Evolutionary conservation across 2,888 invertebrate genomes (phyloP), one percentile per base, ranked within the genome.

Genomic region (Dynastes maya): DNA sequence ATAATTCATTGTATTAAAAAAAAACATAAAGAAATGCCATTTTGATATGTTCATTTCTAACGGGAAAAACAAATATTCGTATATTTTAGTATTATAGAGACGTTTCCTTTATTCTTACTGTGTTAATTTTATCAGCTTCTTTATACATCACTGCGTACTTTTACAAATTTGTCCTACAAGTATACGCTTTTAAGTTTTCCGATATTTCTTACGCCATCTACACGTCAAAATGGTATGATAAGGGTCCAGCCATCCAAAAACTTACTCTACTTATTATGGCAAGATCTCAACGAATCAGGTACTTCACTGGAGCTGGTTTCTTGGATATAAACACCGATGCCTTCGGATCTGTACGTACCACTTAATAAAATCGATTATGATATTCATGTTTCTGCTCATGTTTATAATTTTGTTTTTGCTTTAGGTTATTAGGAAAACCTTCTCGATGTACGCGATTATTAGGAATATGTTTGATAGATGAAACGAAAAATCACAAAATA

Each of bases 181-280:
- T 2, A 37, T 37, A 5, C 32, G 5, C 0, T 16, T 13, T 49
- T 40, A 16, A 61, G 68, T 70, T 68, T 37, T 76, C 61, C 27
- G 53, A 76, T 22, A 29, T 76, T 22, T 58, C 45, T 27, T 55
- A n/a, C 49, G 64, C 22, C 32, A 51, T 79, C 49, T 79, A 79
- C 40, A 29, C 29, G 6, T 76, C 79, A n/a, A 49, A 55, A 40
- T 79, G 79, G 79, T 79, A 79, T 40, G 64, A 63, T 49, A 76
- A 71, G 6, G 53, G 58, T 16, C 70, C 53, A 16, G 6, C 8
- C 13, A 70, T 61, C 29, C 79, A 75, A 37, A 76, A 71, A 45
- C 63, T 63, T 13, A 29, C 76, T 29, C 5, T 64, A 1, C 9
- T 79, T 16, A 63, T 76, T 2, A 79, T 76, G 64, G 45, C 61